Conservation (phyloP, 2,888 invertebrate species). For the Phyto melanocephala region DNA sequence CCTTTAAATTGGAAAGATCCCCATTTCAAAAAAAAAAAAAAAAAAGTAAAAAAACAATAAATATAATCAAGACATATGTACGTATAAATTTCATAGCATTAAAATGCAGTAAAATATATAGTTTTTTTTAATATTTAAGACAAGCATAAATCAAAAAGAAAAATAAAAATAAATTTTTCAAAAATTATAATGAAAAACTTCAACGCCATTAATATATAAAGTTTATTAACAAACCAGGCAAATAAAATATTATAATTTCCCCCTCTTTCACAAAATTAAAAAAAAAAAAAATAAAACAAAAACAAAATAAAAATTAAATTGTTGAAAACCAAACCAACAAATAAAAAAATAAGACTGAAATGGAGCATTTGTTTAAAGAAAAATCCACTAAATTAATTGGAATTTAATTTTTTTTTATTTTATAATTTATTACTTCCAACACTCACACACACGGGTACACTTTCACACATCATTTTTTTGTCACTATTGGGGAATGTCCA, state of each 20-base stretch:
- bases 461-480: constrained; percentile 48
- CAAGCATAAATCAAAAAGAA: constrained; percentile 73
- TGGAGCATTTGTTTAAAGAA: constrained; percentile 25
- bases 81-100: constrained; percentile 69
- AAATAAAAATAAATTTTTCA: background rate
- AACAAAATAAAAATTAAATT: background rate
- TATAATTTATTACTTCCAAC: constrained; percentile 52
- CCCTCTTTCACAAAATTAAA: background rate
- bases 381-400: constrained; percentile 51
- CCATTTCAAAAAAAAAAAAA: constrained; percentile 64
- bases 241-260: constrained; percentile 9
- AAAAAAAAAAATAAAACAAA: background rate
- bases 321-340: no score
- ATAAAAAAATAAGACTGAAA: no score
- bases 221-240: constrained; percentile 50
- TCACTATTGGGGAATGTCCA: background rate
- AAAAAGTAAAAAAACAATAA: constrained; percentile 54
- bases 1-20: constrained; percentile 55
- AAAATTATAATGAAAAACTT: constrained; percentile 36
- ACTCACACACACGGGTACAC: constrained; percentile 19
- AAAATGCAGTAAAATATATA: constrained; percentile 75
- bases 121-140: constrained; percentile 71
- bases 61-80: constrained; percentile 59
- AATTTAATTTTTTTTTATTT: constrained; percentile 58
- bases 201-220: constrained; percentile 45